Percentiles rank a stretch among this genome's conserved stretches.
phyloP scores from a whole-genome alignment of 92 coral and sea anemone genomes.

The Paramuricea clavata region DNA sequence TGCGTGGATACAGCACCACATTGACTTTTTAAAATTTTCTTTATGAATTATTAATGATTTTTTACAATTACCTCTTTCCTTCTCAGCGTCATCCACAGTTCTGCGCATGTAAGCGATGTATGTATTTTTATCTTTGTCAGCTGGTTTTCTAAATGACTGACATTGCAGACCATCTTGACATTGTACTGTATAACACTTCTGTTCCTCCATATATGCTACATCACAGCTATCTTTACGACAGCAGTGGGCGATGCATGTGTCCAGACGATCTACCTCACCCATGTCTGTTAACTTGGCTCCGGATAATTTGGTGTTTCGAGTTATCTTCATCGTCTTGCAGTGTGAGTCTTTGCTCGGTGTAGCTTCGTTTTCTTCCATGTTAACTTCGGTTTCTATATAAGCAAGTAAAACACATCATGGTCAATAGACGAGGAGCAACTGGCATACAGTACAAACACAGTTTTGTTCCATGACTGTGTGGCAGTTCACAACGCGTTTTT shows the following conservation, averaged over 20 bases:
- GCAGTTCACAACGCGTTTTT: too few relatives aligned
- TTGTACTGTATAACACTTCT: constrained; percentile 88
- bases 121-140: constrained; percentile 72
- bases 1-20: too few relatives aligned
- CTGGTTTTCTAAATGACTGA: constrained; percentile 86
- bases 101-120: constrained; percentile 95
- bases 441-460: too few relatives aligned
- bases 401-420: neutral
- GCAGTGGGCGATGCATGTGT: constrained; percentile 84
- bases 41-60: too few relatives aligned
- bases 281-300: constrained; percentile 79
- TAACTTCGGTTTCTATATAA: neutral
- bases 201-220: constrained; percentile 88
- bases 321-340: constrained; percentile 43
- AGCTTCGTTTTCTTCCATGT: constrained; percentile 22
- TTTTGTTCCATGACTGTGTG: too few relatives aligned
- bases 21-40: too few relatives aligned
- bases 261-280: constrained; percentile 77
- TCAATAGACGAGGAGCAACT: neutral
- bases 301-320: constrained; percentile 19
- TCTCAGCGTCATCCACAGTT: constrained; percentile 61
- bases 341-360: constrained; percentile 51
- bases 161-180: constrained; percentile 94
- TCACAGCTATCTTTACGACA: constrained; percentile 90
- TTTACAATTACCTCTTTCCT: constrained; percentile 90